phyloP scores from a whole-genome alignment of 2,888 invertebrate species.

The Strigamia crassipes region DNA sequence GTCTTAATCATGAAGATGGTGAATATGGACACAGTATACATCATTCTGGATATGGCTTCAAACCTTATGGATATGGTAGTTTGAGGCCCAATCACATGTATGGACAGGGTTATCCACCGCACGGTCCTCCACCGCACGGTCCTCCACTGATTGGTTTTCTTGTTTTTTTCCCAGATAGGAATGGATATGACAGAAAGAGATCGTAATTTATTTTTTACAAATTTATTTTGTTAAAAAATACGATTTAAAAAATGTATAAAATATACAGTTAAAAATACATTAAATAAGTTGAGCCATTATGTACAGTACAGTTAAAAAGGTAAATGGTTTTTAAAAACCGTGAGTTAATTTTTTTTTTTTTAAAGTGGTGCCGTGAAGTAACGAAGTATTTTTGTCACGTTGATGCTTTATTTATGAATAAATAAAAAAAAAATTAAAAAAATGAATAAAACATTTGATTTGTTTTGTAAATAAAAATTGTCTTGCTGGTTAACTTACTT shows the following conservation, averaged over 20 bases:
- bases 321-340: neutral
- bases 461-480: neutral
- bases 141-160: neutral
- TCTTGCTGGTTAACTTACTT: neutral
- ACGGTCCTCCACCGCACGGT: neutral
- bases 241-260: conserved; percentile 19
- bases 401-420: neutral
- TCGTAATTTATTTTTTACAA: neutral
- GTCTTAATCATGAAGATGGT: neutral
- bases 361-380: neutral
- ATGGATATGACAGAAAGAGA: neutral
- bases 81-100: neutral
- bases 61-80: neutral
- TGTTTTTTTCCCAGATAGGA: neutral
- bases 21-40: neutral
- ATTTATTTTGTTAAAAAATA: neutral
- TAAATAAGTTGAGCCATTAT: too few species aligned
- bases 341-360: neutral
- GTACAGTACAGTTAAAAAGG: too few species aligned
- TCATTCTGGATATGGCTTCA: neutral
- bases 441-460: neutral
- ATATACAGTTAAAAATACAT: neutral
- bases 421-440: neutral
- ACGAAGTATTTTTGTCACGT: neutral
- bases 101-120: neutral